phyloP scores from a whole-genome alignment of 1,140 invertebrate genomes.

The Psix sp. region DNA sequence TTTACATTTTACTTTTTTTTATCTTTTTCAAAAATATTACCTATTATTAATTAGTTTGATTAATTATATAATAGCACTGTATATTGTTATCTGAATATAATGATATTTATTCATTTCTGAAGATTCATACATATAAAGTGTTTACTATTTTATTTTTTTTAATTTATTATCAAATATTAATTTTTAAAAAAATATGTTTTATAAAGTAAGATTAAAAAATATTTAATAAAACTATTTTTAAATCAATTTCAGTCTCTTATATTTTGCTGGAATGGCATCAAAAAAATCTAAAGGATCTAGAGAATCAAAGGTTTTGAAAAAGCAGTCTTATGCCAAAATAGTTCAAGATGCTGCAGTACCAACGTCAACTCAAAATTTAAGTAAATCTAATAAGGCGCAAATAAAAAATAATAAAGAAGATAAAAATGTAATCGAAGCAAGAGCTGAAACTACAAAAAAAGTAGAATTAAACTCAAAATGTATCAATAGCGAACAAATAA shows the following conservation, averaged over 20 bases:
- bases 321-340: slow-evolving; percentile 81
- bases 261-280: slow-evolving; percentile 56
- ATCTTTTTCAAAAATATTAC: too few relatives aligned
- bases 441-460: slow-evolving; percentile 56
- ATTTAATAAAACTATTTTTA: background rate
- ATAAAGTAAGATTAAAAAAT: background rate
- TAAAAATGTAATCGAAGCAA: slow-evolving; percentile 68
- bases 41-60: too few relatives aligned
- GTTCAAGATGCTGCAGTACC: slow-evolving; percentile 69
- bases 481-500: slow-evolving; percentile 80
- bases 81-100: too few relatives aligned
- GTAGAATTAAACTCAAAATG: slow-evolving; percentile 58
- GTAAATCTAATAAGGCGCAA: slow-evolving; percentile 64
- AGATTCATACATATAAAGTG: too few relatives aligned
- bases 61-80: too few relatives aligned
- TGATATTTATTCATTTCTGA: too few relatives aligned
- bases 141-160: too few relatives aligned
- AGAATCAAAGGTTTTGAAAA: slow-evolving; percentile 79
- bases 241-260: background rate
- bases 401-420: slow-evolving; percentile 74
- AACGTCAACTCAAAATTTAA: slow-evolving; percentile 61
- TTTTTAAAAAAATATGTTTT: too few relatives aligned
- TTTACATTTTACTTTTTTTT: too few relatives aligned
- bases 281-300: slow-evolving; percentile 79
- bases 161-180: too few relatives aligned